A percentile compares a stretch with the other conserved stretches of the same genome.
These are phyloP conservation scores for Sepiola atlantica DNA, from an alignment of 2,888 invertebrate species.

Conservation along the genomic window DNA sequence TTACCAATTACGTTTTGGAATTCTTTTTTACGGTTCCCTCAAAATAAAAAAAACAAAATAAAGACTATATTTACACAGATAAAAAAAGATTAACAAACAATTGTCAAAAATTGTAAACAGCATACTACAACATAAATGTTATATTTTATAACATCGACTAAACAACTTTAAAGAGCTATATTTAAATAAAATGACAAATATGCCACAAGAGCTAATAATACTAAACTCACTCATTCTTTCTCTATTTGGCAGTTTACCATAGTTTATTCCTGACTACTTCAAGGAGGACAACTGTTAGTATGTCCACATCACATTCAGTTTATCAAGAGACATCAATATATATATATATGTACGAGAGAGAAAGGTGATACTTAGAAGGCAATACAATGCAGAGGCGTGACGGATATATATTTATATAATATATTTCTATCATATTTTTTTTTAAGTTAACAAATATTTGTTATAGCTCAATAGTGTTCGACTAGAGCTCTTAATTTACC, in stretches of 20 bases:
- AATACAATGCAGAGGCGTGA: too few species aligned
- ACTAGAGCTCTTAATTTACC: too few species aligned
- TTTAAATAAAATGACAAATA: not conserved
- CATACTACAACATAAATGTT: not conserved
- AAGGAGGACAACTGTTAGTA: not conserved
- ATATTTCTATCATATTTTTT: too few species aligned
- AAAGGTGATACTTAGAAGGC: too few species aligned
- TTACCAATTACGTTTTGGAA: not conserved
- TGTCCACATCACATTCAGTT: not conserved
- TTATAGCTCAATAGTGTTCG: too few species aligned
- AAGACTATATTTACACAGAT: not conserved
- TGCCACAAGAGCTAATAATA: not conserved
- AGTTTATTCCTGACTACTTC: not conserved
- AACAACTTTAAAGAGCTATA: not conserved
- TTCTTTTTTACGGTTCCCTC: not conserved
- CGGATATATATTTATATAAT: too few species aligned
- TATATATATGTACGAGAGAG: too few species aligned
- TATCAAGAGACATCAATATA: not conserved
- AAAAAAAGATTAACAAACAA: not conserved
- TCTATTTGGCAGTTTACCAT: not conserved
- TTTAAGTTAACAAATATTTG: too few species aligned
- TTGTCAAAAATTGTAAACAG: not conserved
- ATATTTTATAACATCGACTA: not conserved
- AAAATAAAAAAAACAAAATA: not conserved
- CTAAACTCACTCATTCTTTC: not conserved